Conservation (phyloP, 2,113 vertebrate genomes). For the Pseudorhombus dupliciocellatus region DNA sequence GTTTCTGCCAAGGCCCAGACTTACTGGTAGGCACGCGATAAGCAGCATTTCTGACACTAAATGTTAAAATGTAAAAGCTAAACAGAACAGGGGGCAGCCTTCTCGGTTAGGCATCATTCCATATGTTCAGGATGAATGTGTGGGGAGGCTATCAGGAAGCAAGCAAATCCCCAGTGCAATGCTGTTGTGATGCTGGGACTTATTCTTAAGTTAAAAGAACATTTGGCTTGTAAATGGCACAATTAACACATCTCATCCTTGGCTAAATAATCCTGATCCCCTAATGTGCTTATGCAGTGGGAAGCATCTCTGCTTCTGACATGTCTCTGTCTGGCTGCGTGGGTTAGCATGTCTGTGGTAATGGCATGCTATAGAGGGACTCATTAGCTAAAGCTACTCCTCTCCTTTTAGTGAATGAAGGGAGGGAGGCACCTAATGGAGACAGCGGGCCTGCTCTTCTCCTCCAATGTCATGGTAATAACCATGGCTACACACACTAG, state of each 20-base stretch:
- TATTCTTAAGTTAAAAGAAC: slow-evolving; percentile 61
- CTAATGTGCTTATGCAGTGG: slow-evolving; percentile 72
- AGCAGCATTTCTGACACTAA: slow-evolving; percentile 65
- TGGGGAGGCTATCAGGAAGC: slow-evolving; percentile 38
- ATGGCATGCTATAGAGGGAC: slow-evolving; percentile 54
- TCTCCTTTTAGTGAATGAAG: slow-evolving; percentile 80
- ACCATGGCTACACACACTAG: slow-evolving; percentile 80
- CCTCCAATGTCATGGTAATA: slow-evolving; percentile 77
- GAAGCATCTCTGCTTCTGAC: slow-evolving; percentile 59
- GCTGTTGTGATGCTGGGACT: slow-evolving; percentile 33
- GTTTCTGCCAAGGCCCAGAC: slow-evolving; percentile 80
- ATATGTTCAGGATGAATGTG: slow-evolving; percentile 64
- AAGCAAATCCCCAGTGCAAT: slow-evolving; percentile 56
- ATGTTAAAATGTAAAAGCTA: slow-evolving; percentile 56
- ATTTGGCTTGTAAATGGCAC: slow-evolving; percentile 60
- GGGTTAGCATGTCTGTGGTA: slow-evolving; percentile 65
- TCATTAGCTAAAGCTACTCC: slow-evolving; percentile 67
- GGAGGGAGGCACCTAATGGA: slow-evolving; percentile 59
- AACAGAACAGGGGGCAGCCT: slow-evolving; percentile 40
- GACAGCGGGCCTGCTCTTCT: slow-evolving; percentile 66
- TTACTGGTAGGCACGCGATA: slow-evolving; percentile 76
- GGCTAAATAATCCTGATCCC: slow-evolving; percentile 69
- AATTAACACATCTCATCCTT: slow-evolving; percentile 72
- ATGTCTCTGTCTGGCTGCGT: slow-evolving; percentile 63
- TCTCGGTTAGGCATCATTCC: slow-evolving; percentile 52